Evolutionary conservation across 2,113 vertebrate genomes (phyloP).

Genomic region (Jaculus jaculus): DNA sequence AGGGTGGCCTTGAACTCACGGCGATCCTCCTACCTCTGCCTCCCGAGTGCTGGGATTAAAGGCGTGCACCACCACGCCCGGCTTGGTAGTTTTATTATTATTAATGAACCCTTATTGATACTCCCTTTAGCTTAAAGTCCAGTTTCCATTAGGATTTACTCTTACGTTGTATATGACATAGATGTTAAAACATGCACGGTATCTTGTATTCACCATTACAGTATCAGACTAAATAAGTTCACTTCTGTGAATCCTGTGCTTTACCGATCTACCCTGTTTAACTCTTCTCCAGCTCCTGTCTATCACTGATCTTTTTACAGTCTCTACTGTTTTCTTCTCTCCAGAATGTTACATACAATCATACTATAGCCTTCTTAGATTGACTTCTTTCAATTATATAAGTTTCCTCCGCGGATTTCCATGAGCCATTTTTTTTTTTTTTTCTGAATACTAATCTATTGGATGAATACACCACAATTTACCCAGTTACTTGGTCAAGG

Average conservation of each 20-base stretch:
- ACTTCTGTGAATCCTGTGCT: not conserved
- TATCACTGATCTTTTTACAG: not conserved
- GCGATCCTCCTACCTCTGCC: too few species aligned
- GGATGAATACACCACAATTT: not conserved
- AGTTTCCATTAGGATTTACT: not conserved
- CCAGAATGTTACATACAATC: not conserved
- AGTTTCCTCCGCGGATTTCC: not conserved
- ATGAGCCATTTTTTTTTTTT: constrained; percentile 2
- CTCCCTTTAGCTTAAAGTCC: not conserved
- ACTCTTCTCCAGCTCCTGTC: not conserved
- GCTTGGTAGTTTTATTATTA: not conserved
- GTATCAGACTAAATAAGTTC: not conserved
- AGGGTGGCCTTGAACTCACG: too few species aligned
- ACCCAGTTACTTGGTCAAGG: not conserved
- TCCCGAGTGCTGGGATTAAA: too few species aligned
- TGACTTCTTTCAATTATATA: constrained; percentile 11
- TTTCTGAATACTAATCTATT: not conserved
- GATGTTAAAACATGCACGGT: not conserved
- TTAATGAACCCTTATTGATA: not conserved
- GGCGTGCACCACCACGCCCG: too few species aligned
- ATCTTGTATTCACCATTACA: not conserved
- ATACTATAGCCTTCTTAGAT: not conserved
- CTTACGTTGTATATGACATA: not conserved
- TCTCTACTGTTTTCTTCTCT: not conserved
- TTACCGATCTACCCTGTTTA: not conserved